Evolutionary conservation across 2,113 vertebrate species (phyloP).

Genomic region (Mustelus asterias): DNA sequence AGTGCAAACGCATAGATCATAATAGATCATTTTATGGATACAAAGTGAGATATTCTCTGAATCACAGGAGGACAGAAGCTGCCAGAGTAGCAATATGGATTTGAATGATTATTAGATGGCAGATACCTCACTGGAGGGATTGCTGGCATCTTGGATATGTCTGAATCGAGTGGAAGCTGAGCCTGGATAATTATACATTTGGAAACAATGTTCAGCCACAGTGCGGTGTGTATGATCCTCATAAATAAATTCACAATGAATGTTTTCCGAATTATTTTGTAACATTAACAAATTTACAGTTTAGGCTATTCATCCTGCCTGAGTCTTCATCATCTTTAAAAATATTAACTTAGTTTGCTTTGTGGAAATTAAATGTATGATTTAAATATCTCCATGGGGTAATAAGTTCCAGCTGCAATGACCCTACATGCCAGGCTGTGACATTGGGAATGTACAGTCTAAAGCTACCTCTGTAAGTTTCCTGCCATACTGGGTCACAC

Average conservation of each 20-base stretch:
- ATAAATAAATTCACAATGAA: constrained; percentile 6
- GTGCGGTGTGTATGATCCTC: not conserved
- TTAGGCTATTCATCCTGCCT: not conserved
- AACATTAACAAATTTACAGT: not conserved
- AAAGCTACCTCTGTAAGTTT: no score
- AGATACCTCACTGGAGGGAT: not conserved
- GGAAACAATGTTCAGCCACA: not conserved
- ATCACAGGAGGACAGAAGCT: not conserved
- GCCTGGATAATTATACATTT: not conserved
- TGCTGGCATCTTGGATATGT: not conserved
- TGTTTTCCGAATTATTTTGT: not conserved
- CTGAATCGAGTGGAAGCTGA: constrained; percentile 5
- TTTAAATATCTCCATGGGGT: not conserved
- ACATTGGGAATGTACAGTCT: not conserved
- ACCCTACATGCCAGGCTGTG: no score
- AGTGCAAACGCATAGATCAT: no score
- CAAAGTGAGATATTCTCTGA: not conserved
- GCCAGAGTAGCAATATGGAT: not conserved
- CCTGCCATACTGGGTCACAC: not conserved
- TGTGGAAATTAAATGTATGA: not conserved
- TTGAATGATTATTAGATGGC: not conserved
- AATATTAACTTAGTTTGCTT: not conserved
- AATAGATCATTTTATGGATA: not conserved
- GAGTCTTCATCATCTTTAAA: not conserved
- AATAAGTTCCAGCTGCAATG: not conserved